Base-by-base conservation (phyloP, 2,888 invertebrate genomes). In the Dryadula phaetusa region DNA sequence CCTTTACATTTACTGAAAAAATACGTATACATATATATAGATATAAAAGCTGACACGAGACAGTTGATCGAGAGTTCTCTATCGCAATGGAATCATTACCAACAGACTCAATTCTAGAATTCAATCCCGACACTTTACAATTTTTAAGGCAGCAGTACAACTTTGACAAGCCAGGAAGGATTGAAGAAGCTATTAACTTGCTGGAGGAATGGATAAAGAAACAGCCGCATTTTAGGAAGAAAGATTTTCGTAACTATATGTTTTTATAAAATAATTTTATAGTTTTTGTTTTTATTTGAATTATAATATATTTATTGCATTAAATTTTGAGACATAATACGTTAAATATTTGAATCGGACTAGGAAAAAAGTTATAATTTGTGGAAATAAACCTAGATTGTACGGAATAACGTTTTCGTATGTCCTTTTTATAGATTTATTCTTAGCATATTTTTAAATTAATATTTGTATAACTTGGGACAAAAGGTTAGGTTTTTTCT, bases 201-300 rank as follows among this genome's bases (percentile, higher is more conserved):
- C 67, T 86, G 44, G 77, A 80, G 16, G 77, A 79, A 0, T 86
- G 85, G 85, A 72, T 84, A 16, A 69, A 78, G 47, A 79, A 79
- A 63, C 86, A 86, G 54, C 60, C 72, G 2, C 86, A 86, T 74
- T 83, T 85, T 49, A 67, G 25, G 2, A 82, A 80, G 44, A 85
- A 80, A 44, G 80, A 84, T 71, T 85, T 82, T 37, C 49, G 85
- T 86, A 10, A 82, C 82, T 52, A 42, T 49, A 7, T 54, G 37
- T 22, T 20, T 22, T 10, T 47, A 40, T 40, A 22, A n/a, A n/a
- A n/a, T n/a, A 18, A 37, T 34, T 32, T 34, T 32, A 5, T 5
- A 6, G 10, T 54, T 2, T 7, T 0, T 22, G 7, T 49, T 34
- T 2, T 34, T 5, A 34, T 34, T 60, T 54, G 2, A 28, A 28